Base-by-base conservation (phyloP, 1,140 invertebrate species). In the Anastrepha ludens region DNA sequence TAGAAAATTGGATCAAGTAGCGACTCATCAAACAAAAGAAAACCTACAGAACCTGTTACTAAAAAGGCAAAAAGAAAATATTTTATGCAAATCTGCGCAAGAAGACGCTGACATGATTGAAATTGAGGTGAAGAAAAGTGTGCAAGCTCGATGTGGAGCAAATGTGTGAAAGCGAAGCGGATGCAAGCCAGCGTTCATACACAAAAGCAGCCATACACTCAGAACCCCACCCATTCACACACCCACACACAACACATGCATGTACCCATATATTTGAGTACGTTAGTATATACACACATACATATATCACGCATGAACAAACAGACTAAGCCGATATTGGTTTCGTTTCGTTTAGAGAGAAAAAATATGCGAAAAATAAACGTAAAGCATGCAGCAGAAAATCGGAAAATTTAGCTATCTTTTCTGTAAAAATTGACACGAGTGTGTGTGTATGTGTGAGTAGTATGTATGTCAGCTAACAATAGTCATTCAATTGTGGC, bases 351-450 rank as follows among this genome's bases (percentile, higher is more conserved):
- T n/a, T 58, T n/a, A n/a, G 3, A 58, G 13, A 29, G 15, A 2
- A 74, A 74, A 67, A 20, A 5, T 67, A 39, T 8, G 29, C 20
- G 7, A 67, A 39, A 39, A 81, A 50, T 20, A 6, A 58, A 81
- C 17, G 9, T 9, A 81, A 81, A 81, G 2, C 47, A 50, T 29
- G n/a, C 8, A 81, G 74, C 47, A 41, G n/a, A 55, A 81, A 81
- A 81, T 81, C 74, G 47, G 55, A 81, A 81, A 81, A 81, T 81
- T 81, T 41, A 81, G 50, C 74, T 55, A 81, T 81, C 74, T 81
- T 41, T 81, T 50, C 20, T 58, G 74, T 7, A 55, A 81, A 20
- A 29, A 5, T 17, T 17, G 60, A 13, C 4, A 64, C 17, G 20
- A 17, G 70, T 50, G n/a, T 78, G 15, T 47, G 44, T 50, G 70